A percentile compares a stretch with the other conserved stretches of the same genome.
Conservation (phyloP, 2,797 vertebrate genomes). For the Hydrolagus colliei region DNA sequence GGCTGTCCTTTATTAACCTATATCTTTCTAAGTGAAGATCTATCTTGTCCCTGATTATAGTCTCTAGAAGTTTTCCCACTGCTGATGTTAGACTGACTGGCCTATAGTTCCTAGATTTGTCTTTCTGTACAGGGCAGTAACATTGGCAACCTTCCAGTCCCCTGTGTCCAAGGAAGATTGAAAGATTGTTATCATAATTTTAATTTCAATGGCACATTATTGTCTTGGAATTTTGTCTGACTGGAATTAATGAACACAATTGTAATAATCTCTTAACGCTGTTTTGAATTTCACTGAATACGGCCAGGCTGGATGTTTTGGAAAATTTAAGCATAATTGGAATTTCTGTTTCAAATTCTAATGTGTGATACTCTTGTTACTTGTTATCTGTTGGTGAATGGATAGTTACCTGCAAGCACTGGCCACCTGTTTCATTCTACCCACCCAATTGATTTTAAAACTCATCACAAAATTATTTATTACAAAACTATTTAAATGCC, state of each 20-base stretch:
- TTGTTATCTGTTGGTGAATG: too few relatives aligned
- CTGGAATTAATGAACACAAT: background rate
- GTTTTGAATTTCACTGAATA: constrained; percentile 18
- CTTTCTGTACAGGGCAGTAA: too few relatives aligned
- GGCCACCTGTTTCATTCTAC: background rate
- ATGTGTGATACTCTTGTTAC: background rate
- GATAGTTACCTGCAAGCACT: background rate
- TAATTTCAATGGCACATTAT: background rate
- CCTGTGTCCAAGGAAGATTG: too few relatives aligned
- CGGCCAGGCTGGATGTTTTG: background rate
- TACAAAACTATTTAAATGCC: background rate
- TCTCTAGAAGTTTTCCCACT: too few relatives aligned
- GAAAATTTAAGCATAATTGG: constrained; percentile 3
- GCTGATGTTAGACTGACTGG: too few relatives aligned
- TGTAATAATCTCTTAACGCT: constrained; percentile 20
- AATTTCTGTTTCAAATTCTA: background rate
- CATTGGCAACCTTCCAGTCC: too few relatives aligned
- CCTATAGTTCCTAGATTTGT: too few relatives aligned
- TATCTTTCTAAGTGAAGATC: too few relatives aligned
- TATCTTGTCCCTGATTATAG: too few relatives aligned
- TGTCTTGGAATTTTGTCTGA: background rate
- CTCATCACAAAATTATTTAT: background rate
- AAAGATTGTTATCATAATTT: background rate
- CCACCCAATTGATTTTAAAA: background rate
- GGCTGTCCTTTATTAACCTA: too few relatives aligned